Base-by-base conservation (phyloP, 1,140 invertebrate genomes). In the Aethina tumida region DNA sequence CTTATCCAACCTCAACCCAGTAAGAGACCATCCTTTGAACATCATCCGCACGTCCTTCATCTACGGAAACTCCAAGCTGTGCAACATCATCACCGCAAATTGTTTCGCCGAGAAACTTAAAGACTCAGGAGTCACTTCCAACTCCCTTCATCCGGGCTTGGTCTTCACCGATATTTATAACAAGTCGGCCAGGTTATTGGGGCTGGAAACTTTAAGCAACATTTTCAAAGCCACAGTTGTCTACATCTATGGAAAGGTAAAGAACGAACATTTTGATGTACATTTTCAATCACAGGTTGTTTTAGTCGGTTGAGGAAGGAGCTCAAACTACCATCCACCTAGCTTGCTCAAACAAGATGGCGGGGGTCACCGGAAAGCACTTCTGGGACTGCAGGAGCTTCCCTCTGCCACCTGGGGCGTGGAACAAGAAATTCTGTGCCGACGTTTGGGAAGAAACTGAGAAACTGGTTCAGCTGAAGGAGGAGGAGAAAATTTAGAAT, bases 311-410 rank as follows among this genome's bases (percentile, higher is more conserved):
- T 0, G 59, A 66, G 45, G 67, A 77, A 56, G 79, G 79, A 0
- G 76, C 77, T 1, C 78, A 83, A 47, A 81, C 79, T 0, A 66
- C 65, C 1, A 66, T 82, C 24, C 65, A 75, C 49, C 52, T 78
- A 5, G 73, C 77, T 0, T 62, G 78, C 0, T 65, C 70, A 15
- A 68, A 78, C 6, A 69, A 74, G 28, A 44, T 83, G 1, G 60
- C 69, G 24, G 62, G 59, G 1, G 57, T 73, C 5, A 71, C 60
- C 24, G 81, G 81, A 33, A 74, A 75, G 63, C 82, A 81, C 53
- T 84, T 74, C 38, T 55, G 67, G 28, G 77, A 82, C 41, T 82
- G 79, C 55, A 38, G 36, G 9, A 20, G 36, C 18, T 55, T 56
- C 32, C 35, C 46, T 7, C 32, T 42, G 6, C 57, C 57, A 24